Evolutionary conservation across 2,113 vertebrate genomes (phyloP), one percentile per base, ranked within the genome.

Genomic region (Uria aalge): DNA sequence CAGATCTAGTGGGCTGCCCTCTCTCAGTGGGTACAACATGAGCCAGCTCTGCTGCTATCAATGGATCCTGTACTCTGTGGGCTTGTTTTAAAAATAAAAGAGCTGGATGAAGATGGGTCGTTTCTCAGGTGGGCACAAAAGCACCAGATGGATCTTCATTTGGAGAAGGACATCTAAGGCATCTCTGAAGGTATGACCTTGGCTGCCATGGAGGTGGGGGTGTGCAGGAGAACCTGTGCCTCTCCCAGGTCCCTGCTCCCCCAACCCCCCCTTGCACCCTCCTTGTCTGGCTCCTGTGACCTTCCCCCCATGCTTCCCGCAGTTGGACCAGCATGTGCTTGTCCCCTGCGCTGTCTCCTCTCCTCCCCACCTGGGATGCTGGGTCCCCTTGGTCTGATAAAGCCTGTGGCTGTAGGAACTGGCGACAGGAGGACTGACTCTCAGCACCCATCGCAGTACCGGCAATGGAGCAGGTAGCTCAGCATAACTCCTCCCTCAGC

Each of bases 251-350:
- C 32, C 38, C 38, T 48, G 56, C n/a, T 82, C 8, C 29, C 62
- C 66, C 3, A 3, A 29, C 4, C 45, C 23, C 56, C 57, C 34
- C 30, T 55, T 0, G 0, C 29, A 50, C 8, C 26, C 36, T 73
- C 64, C 69, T 24, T 7, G 6, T 12, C 60, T 45, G 82, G 43
- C 41, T 80, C 59, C 52, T 19, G 24, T 29, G n/a, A 69, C 48
- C 16, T 40, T 53, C 59, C 48, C 19, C 34, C 21, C 48, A 32
- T 0, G 0, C 32, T 34, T n/a, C 16, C 47, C 34, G 41, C 27
- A 66, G 69, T 6, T 27, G 55, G 18, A 32, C 5, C 66, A 59
- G 43, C 3, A 4, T 2, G 6, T n/a, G 52, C 59, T 40, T 22
- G 7, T 26, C 48, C 30, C 52, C 77, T 53, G 53, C 1, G 4